Evolutionary conservation across 1,140 invertebrate species (phyloP), one percentile per base, ranked within the genome.

Genomic region (Micrasema longulum): DNA sequence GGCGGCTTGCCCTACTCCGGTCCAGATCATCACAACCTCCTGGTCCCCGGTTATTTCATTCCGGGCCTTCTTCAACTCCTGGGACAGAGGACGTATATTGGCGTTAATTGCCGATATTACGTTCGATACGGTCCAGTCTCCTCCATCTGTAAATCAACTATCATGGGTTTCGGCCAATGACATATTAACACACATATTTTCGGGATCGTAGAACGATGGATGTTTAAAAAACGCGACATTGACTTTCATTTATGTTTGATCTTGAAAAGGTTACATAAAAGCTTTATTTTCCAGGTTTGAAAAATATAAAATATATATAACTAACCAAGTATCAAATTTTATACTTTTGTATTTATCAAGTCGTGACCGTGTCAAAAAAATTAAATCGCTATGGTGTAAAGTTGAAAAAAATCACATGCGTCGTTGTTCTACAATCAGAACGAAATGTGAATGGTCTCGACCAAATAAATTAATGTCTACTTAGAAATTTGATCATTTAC

Each of bases 81-180:
- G 82, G 62, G 81, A 76, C 26, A 78, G 78, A 22, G 78, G 79
- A 55, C 75, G 77, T 16, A 84, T 82, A 57, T 80, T 53, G 41
- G 78, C 70, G 70, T 84, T 84, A 31, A 84, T 80, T 47, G 77
- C 74, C 67, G 78, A 73, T 0, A 82, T 72, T n/a, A 84, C 52
- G 52, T 80, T 78, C 64, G 76, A 23, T 26, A 81, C 31, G n/a
- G 68, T 45, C n/a, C 53, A n/a, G 10, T 74, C 43, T 48, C 66
- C 55, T 3, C 76, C 68, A 18, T 71, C 79, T 80, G 73, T 12
- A 80, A 81, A 60, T 38, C 36, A 38, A 38, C 36, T 38, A 38
- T 38, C 5, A 5, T 7, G 5, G 12, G 36, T 7, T 38, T 38
- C 12, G 5, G 36, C 5, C 5, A 38, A 38, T 38, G 5, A 7